Base-by-base conservation (phyloP, 2,797 vertebrate genomes). In the Furcifer pardalis region DNA sequence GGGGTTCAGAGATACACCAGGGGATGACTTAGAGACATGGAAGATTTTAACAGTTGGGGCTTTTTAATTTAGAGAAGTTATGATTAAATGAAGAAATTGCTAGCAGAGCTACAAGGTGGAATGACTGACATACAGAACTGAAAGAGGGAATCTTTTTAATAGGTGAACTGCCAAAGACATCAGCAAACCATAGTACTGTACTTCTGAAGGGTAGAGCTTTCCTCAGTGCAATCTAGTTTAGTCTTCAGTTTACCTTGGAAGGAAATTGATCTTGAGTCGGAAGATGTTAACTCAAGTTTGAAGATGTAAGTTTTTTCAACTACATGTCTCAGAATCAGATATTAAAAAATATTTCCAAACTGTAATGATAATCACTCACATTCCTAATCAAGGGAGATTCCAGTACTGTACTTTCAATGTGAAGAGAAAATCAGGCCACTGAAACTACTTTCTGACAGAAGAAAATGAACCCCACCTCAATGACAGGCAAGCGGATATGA, bases 21-120 rank as follows among this genome's bases (percentile, higher is more conserved):
- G 81, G 89, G 86, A 86, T 79, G 32, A 1, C 65, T 90, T 86
- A 91, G 83, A 44, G 89, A 84, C 71, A 19, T 68, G 8, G 23
- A 85, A 86, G 1, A 80, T 44, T 88, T 10, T 23, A 77, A 92
- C 81, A 21, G 79, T 65, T 79, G 66, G 63, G 40, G 9, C 56
- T 72, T 63, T 84, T 87, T 62, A 82, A 76, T 84, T 84, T 88
- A 75, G 40, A 86, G 12, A 79, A 15, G 77, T 4, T 82, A 89
- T 79, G 0, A 82, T 79, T 87, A 90, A 82, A 59, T 83, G 23
- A 77, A 79, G 0, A 71, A 66, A 88, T 59, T 59, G 32, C 21
- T 87, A 63, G 46, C 87, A 4, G 2, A 68, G 35, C 52, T 82
- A 78, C 66, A 60, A 30, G 40, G 87, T 88, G 82, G 68, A 88